Percentiles rank a stretch among this genome's conserved stretches.
Evolutionary conservation across 2,888 invertebrate species (phyloP).

Genomic region (Metellina segmentata): DNA sequence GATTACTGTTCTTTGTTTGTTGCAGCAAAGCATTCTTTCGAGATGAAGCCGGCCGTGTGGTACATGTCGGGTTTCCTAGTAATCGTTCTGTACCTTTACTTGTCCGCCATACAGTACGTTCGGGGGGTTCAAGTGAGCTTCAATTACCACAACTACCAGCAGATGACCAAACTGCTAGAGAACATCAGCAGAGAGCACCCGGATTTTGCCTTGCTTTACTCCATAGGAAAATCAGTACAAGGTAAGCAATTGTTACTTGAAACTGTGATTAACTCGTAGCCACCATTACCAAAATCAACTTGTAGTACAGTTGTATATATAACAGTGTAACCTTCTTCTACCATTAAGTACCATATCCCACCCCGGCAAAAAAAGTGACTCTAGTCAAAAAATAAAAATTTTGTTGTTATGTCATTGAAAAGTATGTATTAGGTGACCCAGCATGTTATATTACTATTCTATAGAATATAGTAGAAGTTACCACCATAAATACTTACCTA

Average conservation of each 20-base stretch:
- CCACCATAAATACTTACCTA: no score
- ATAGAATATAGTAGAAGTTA: no score
- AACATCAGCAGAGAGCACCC: conserved; percentile 90
- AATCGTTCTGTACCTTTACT: conserved; percentile 80
- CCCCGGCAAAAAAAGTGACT: no score
- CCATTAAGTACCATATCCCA: no score
- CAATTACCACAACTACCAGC: conserved; percentile 92
- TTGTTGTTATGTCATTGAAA: no score
- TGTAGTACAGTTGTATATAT: no score
- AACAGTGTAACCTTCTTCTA: no score
- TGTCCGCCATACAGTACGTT: conserved; percentile 80
- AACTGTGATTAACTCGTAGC: background rate
- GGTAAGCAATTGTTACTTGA: conserved; percentile 83
- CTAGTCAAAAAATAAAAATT: no score
- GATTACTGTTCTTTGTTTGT: background rate
- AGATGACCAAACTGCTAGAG: conserved; percentile 90
- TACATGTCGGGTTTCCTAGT: conserved; percentile 80
- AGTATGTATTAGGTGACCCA: no score
- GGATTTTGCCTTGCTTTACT: conserved; percentile 93
- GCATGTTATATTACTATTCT: no score
- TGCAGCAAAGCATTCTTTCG: conserved; percentile 44
- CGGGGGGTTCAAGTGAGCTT: conserved; percentile 84
- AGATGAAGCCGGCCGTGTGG: conserved; percentile 80
- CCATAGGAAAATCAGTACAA: conserved; percentile 95
- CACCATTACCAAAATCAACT: no score